A percentile compares a stretch with the other conserved stretches of the same genome.
These are phyloP conservation scores for Phrixothrix hirtus DNA, from an alignment of 2,888 invertebrate genomes.

Conservation along the genomic window DNA sequence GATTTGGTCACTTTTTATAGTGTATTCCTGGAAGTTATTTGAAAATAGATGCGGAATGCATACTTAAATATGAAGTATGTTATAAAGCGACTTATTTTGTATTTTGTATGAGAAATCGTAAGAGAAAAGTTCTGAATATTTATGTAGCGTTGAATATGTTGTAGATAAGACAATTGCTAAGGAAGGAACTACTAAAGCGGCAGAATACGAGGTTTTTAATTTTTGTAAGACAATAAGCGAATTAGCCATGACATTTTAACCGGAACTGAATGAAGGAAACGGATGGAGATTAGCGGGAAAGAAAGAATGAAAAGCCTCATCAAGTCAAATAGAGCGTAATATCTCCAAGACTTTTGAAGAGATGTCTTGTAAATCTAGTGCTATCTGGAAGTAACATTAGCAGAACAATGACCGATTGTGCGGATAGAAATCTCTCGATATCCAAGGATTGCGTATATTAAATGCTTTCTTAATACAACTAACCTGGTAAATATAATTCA, in stretches of 20 bases:
- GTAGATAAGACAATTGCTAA: slow-evolving; percentile 2
- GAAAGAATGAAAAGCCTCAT: slow-evolving; percentile 37
- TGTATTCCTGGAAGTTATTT: no score
- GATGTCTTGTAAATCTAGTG: slow-evolving; percentile 33
- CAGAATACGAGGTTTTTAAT: slow-evolving; percentile 2
- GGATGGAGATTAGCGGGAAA: slow-evolving; percentile 20
- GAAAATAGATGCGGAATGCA: no score
- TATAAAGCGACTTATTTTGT: no score
- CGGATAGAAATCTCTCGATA: slow-evolving; percentile 38
- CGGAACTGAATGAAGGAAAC: slow-evolving; percentile 40
- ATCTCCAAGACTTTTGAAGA: slow-evolving; percentile 35
- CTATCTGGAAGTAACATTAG: slow-evolving; percentile 49
- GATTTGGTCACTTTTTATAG: no score
- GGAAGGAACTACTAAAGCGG: slow-evolving; percentile 9
- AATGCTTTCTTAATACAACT: slow-evolving; percentile 39
- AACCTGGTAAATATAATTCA: slow-evolving; percentile 40
- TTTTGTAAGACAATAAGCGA: slow-evolving; percentile 15
- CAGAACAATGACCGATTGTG: slow-evolving; percentile 52
- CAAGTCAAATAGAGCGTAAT: slow-evolving; percentile 44
- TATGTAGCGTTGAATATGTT: background rate
- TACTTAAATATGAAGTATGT: no score
- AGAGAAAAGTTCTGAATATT: no score
- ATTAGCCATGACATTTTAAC: slow-evolving; percentile 22
- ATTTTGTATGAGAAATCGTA: no score
- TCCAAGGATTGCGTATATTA: slow-evolving; percentile 22